Percentiles rank a stretch among this genome's conserved stretches.
These are phyloP conservation scores for Pyrocephalus nanus DNA, from an alignment of 2,797 vertebrate genomes.

Conservation along the genomic window DNA sequence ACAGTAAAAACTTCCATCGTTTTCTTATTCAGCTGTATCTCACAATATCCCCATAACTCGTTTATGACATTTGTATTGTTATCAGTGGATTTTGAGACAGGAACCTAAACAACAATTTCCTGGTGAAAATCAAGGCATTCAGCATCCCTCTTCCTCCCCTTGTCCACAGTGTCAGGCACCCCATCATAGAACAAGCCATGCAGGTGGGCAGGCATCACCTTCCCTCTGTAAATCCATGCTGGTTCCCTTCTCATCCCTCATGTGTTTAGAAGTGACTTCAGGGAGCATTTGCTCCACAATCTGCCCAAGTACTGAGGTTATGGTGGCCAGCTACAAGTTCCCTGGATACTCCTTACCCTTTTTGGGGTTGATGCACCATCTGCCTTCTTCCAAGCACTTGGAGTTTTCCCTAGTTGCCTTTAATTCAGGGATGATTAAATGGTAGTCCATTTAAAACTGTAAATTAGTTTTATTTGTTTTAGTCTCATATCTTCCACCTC, in stretches of 20 bases:
- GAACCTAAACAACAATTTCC: background rate
- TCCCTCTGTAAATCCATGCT: background rate
- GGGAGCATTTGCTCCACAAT: background rate
- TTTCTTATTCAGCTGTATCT: background rate
- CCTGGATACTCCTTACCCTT: background rate
- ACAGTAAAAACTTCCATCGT: background rate
- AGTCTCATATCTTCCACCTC: background rate
- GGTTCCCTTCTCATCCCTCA: background rate
- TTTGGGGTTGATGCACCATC: fast-evolving
- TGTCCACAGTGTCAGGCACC: background rate
- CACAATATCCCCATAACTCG: background rate
- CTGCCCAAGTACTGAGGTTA: background rate
- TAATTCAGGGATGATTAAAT: background rate
- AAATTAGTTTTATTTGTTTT: background rate
- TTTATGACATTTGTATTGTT: background rate
- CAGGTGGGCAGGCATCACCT: background rate
- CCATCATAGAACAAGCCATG: background rate
- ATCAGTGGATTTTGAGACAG: background rate
- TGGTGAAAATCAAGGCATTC: background rate
- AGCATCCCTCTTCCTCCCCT: background rate
- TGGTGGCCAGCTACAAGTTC: background rate
- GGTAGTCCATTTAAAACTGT: background rate
- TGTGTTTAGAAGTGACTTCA: background rate
- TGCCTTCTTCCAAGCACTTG: background rate
- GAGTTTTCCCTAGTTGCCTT: background rate